A percentile compares a stretch with the other conserved stretches of the same genome.
These are phyloP conservation scores for Scrobipalpa costella DNA, from an alignment of 2,888 invertebrate species.

Conservation along the genomic window DNA sequence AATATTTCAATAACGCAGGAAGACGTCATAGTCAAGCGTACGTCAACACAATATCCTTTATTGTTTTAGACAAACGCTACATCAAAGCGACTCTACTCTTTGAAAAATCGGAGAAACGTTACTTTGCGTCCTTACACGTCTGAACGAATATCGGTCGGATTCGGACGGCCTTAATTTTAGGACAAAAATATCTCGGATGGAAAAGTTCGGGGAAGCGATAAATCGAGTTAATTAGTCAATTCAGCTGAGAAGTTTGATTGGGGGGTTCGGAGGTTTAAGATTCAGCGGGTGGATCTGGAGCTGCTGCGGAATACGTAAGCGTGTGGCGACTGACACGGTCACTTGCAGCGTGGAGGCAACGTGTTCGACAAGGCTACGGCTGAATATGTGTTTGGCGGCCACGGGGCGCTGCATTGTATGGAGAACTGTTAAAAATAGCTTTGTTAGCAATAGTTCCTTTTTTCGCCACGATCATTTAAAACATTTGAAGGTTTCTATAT, in stretches of 20 bases:
- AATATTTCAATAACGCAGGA: conserved; percentile 55
- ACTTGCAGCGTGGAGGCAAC: conserved; percentile 29
- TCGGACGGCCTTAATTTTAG: conserved; percentile 55
- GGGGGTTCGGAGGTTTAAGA: conserved; percentile 43
- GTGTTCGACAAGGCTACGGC: neutral
- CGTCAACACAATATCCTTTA: conserved; percentile 49
- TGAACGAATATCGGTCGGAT: conserved; percentile 63
- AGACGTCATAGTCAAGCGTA: conserved; percentile 43
- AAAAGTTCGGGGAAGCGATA: conserved; percentile 70
- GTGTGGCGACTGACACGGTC: conserved; percentile 41
- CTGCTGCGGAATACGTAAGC: conserved; percentile 42
- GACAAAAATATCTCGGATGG: conserved; percentile 63
- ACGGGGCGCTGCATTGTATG: too few species aligned
- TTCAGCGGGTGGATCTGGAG: conserved; percentile 29
- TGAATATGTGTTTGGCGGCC: too few species aligned
- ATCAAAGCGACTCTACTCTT: conserved; percentile 55
- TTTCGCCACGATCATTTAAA: too few species aligned
- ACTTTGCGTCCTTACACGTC: conserved; percentile 44
- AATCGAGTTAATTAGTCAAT: conserved; percentile 76
- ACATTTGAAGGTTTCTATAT: too few species aligned
- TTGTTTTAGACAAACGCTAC: conserved; percentile 49
- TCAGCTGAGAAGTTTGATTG: conserved; percentile 70
- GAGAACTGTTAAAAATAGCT: too few species aligned
- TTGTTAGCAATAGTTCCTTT: too few species aligned
- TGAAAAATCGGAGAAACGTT: conserved; percentile 53